Evolutionary conservation across 2,797 vertebrate genomes (phyloP), one percentile per base, ranked within the genome.

Genomic region (Spondyliosoma cantharus): DNA sequence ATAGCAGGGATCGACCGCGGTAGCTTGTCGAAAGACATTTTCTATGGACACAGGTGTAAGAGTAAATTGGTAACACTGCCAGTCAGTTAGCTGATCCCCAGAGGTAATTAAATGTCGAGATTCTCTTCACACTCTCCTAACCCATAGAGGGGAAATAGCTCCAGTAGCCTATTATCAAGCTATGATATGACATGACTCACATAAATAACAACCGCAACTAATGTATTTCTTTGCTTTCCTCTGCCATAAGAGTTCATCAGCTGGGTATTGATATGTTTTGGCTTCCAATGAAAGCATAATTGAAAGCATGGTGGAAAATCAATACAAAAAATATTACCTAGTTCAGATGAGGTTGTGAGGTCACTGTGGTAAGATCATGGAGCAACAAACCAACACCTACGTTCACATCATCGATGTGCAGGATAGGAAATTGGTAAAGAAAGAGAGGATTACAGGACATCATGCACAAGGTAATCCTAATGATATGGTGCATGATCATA

Each of bases 281-380:
- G 74, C 76, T 89, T 88, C 75, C 81, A 90, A 84, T 84, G 89
- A 86, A 96, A 96, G 84, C 95, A 95, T 96, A 95, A 95, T 95
- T 95, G 95, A 95, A 96, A 94, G 95, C 94, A 92, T 90, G 94
- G 94, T 94, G 95, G 92, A 96, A 98, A 98, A 98, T 98, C 96
- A 96, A 97, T 98, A 96, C 15, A 87, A 95, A 96, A 97, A 96
- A 96, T 96, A 97, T 97, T 96, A 96, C 94, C 95, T 96, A 94
- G 95, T 96, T 96, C 95, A 95, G 94, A 95, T 96, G 95, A 95
- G 96, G 96, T 96, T 96, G 95, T 93, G 94, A 96, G 96, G 96
- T 96, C 96, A 96, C 94, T 93, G 94, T 94, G 91, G 91, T 93
- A 95, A 95, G 95, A 96, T 96, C 75, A 81, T 62, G 80, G 63